phyloP scores from a whole-genome alignment of 2,113 vertebrate species.

The Neofelis nebulosa region DNA sequence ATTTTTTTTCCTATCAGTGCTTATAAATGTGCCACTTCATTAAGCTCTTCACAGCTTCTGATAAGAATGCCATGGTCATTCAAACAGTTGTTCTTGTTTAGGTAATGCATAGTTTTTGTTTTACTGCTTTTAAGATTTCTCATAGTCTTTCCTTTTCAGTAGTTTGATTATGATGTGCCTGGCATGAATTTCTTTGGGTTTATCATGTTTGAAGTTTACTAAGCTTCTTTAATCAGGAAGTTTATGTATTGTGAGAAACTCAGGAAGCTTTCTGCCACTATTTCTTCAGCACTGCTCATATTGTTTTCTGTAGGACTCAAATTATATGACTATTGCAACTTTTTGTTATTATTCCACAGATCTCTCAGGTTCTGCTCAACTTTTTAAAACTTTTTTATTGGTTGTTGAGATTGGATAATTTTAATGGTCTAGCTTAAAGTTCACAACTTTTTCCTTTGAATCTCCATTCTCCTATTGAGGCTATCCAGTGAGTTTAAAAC shows the following conservation, averaged over 20 bases:
- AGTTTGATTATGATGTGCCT: not conserved
- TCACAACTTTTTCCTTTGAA: not conserved
- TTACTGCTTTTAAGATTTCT: not conserved
- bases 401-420: not conserved
- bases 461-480: not conserved
- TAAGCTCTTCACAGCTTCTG: not conserved
- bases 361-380: not conserved
- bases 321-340: not conserved
- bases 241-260: not conserved
- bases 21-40: not conserved
- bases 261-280: not conserved
- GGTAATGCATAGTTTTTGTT: not conserved
- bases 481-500: not conserved
- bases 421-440: not conserved
- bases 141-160: not conserved
- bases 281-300: not conserved
- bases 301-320: not conserved
- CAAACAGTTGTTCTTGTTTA: not conserved
- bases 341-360: not conserved
- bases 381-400: not conserved
- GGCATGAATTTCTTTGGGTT: not conserved
- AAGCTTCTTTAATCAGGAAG: not conserved
- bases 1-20: not conserved
- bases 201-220: not conserved
- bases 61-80: not conserved